phyloP scores from a whole-genome alignment of 1,140 invertebrate genomes.

The Hetaerina americana region DNA sequence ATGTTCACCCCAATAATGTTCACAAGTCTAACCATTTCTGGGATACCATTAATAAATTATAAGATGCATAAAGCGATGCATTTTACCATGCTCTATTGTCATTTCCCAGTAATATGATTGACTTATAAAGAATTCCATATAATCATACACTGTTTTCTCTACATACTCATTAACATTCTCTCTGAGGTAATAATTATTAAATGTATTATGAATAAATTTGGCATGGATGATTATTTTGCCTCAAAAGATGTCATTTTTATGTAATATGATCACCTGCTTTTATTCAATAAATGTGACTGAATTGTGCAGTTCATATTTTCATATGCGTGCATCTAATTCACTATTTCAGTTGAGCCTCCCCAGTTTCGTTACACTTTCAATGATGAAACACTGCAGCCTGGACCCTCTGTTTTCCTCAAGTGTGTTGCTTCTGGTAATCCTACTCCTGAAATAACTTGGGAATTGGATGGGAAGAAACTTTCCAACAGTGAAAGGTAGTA shows the following conservation, averaged over 20 bases:
- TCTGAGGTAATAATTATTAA: no score
- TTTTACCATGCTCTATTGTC: no score
- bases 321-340: slow-evolving; percentile 13
- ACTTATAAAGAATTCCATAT: no score
- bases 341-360: slow-evolving; percentile 62
- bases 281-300: neutral
- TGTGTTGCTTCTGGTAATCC: slow-evolving; percentile 80
- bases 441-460: slow-evolving; percentile 88
- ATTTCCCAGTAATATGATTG: no score
- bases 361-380: slow-evolving; percentile 74
- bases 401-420: slow-evolving; percentile 68
- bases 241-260: slow-evolving; percentile 1
- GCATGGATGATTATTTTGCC: no score
- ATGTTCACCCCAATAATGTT: no score
- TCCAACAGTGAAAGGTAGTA: slow-evolving; percentile 59
- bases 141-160: no score
- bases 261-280: slow-evolving; percentile 1
- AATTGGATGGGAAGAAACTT: slow-evolving; percentile 74
- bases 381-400: slow-evolving; percentile 76
- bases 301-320: neutral
- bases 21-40: no score
- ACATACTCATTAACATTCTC: no score
- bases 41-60: no score
- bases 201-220: no score
- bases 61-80: no score